phyloP scores from a whole-genome alignment of 1,140 invertebrate genomes.

The Plectrocnemia conspersa region DNA sequence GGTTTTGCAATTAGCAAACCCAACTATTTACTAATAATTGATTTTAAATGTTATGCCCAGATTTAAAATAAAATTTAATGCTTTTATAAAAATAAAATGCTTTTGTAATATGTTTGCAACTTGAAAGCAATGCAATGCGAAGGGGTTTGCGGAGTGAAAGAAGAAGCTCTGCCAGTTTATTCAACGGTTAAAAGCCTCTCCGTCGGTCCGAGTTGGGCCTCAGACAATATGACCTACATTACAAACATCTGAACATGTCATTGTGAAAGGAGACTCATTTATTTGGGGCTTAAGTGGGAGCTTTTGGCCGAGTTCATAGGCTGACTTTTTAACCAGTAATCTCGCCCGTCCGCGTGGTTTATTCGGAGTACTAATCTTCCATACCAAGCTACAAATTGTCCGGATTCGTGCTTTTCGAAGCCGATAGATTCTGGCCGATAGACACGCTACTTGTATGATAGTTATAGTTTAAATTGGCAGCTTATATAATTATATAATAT shows the following conservation, averaged over 20 bases:
- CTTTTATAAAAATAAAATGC: too few relatives aligned
- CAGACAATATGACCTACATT: conserved; percentile 25
- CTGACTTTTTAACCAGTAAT: conserved; percentile 32
- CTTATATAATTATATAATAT: too few relatives aligned
- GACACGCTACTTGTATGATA: too few relatives aligned
- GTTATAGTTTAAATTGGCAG: too few relatives aligned
- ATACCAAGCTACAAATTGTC: conserved; percentile 14
- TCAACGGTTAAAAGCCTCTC: background rate
- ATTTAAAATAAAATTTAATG: too few relatives aligned
- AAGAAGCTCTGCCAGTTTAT: background rate
- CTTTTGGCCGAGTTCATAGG: conserved; percentile 21
- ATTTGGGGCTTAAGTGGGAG: conserved; percentile 25
- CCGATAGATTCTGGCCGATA: too few relatives aligned
- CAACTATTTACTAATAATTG: too few relatives aligned
- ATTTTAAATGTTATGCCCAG: too few relatives aligned
- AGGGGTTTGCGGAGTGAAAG: background rate
- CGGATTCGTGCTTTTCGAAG: conserved; percentile 11
- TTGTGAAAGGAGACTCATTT: conserved; percentile 26
- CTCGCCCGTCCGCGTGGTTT: conserved; percentile 13
- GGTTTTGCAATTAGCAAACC: too few relatives aligned
- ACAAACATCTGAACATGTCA: conserved; percentile 24
- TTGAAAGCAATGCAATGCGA: too few relatives aligned
- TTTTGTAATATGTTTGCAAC: too few relatives aligned
- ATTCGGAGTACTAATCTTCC: conserved; percentile 20
- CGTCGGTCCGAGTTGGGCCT: conserved; percentile 1